Percentiles rank a stretch among this genome's conserved stretches.
Conservation (phyloP, 2,888 invertebrate genomes). For the Desoria tigrina region DNA sequence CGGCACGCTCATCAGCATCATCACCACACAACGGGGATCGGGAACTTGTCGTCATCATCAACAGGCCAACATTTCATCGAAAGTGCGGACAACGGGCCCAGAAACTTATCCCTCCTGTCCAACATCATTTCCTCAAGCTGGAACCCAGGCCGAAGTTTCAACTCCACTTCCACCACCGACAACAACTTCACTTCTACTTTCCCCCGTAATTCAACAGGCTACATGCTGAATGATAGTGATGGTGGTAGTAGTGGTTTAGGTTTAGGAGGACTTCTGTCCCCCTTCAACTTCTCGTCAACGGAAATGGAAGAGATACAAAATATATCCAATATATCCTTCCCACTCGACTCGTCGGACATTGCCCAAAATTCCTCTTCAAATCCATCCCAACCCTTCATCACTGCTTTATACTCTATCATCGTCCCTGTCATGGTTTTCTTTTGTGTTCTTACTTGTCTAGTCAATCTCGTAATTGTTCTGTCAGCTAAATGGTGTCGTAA, state of each 20-base stretch:
- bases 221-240: background rate
- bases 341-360: background rate
- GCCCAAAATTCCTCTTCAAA: slow-evolving; percentile 1
- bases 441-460: slow-evolving; percentile 61
- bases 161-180: slow-evolving; percentile 17
- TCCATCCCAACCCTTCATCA: background rate
- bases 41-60: slow-evolving; percentile 23
- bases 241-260: slow-evolving; percentile 8
- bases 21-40: slow-evolving; percentile 38
- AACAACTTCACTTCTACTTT: slow-evolving; percentile 22
- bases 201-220: too few relatives aligned
- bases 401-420: slow-evolving; percentile 52
- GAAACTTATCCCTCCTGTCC: slow-evolving; percentile 16
- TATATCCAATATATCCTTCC: background rate
- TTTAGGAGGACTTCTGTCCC: background rate
- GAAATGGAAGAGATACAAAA: slow-evolving; percentile 24
- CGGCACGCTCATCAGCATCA: slow-evolving; percentile 37
- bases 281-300: slow-evolving; percentile 19
- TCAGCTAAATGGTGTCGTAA: slow-evolving; percentile 63
- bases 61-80: too few relatives aligned
- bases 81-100: slow-evolving; percentile 13
- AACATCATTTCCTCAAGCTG: slow-evolving; percentile 12
- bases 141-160: background rate
- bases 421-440: slow-evolving; percentile 58
- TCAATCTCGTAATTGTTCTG: slow-evolving; percentile 63